Conservation (phyloP, 2,797 vertebrate species). For the Pangasius mekongensis region DNA sequence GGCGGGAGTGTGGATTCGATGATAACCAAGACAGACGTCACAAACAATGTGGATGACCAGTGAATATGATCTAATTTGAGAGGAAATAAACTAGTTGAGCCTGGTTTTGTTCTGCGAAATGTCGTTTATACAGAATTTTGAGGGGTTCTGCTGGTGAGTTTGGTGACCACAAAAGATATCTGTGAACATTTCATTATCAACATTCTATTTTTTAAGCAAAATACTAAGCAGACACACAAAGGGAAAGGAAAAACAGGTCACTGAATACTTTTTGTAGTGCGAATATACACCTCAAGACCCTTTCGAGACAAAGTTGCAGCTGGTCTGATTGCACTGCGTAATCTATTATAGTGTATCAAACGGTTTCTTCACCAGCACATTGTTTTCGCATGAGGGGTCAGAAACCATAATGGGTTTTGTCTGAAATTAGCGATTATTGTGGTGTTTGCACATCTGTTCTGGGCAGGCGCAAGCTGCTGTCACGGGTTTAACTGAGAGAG, state of each 20-base stretch:
- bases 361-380: not conserved
- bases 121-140: not conserved
- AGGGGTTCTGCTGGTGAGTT: not conserved
- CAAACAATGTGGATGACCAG: not conserved
- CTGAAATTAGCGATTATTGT: conserved; percentile 26
- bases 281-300: not conserved
- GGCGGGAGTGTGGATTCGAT: too few relatives aligned
- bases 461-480: not conserved
- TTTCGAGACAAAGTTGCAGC: not conserved
- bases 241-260: not conserved
- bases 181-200: not conserved
- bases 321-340: not conserved
- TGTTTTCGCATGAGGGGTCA: conserved; percentile 18
- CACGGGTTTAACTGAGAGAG: conserved; percentile 24
- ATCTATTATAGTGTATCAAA: not conserved
- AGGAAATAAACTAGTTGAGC: not conserved
- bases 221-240: not conserved
- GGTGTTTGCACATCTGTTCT: conserved; percentile 34
- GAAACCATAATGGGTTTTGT: conserved; percentile 14
- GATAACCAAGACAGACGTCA: not conserved
- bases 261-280: conserved; percentile 14
- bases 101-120: not conserved
- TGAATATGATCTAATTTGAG: not conserved
- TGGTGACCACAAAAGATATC: not conserved
- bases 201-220: not conserved